phyloP scores from a whole-genome alignment of 2,888 invertebrate genomes.

The Calliopum simillimum region DNA sequence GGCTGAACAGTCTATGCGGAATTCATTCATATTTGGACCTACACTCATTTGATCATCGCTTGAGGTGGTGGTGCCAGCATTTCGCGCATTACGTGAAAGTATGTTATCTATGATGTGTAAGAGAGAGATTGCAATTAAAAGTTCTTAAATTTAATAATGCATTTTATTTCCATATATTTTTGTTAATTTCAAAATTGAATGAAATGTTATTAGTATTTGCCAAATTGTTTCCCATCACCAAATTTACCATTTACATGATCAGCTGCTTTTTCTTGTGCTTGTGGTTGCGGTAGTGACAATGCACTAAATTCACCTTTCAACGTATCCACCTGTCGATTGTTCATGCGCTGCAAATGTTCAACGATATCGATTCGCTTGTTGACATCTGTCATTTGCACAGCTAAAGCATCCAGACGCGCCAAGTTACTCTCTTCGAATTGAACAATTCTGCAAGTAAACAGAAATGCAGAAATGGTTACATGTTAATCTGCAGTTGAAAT shows the following conservation, averaged over 20 bases:
- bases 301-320: slow-evolving; percentile 63
- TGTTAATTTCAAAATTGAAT: neutral
- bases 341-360: slow-evolving; percentile 65
- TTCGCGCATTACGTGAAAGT: slow-evolving; percentile 42
- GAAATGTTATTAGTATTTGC: neutral
- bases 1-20: slow-evolving; percentile 32
- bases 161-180: no score
- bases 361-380: slow-evolving; percentile 64
- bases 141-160: neutral
- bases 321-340: slow-evolving; percentile 63
- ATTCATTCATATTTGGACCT: neutral
- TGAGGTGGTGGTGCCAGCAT: slow-evolving; percentile 37
- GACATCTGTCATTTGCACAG: slow-evolving; percentile 65
- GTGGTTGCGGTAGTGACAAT: slow-evolving; percentile 43
- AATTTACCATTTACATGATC: slow-evolving; percentile 44
- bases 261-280: slow-evolving; percentile 31
- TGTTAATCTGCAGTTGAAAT: no score
- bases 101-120: slow-evolving; percentile 4
- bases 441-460: slow-evolving; percentile 58
- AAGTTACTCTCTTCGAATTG: slow-evolving; percentile 64
- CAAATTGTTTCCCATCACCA: slow-evolving; percentile 12
- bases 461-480: neutral
- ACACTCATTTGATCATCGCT: neutral
- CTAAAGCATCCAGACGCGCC: slow-evolving; percentile 66
- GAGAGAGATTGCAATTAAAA: neutral